Conservation (phyloP, 2,797 vertebrate genomes). For the Chrysocyon brachyurus region DNA sequence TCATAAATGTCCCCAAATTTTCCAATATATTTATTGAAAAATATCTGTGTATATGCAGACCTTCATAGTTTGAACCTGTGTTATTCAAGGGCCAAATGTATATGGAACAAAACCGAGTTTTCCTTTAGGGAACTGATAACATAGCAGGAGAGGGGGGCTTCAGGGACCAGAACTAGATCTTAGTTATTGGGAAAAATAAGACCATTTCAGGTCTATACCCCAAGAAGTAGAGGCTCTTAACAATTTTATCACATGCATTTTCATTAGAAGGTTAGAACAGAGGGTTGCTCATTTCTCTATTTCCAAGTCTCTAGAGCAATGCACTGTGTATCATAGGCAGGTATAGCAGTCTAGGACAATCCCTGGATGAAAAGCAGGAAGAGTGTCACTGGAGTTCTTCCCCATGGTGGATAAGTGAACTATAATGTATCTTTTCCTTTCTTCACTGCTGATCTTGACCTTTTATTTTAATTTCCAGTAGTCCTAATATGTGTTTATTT, state of each 20-base stretch:
- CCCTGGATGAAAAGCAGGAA: neutral
- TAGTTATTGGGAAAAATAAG: constrained; percentile 28
- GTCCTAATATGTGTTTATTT: neutral
- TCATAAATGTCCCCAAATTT: neutral
- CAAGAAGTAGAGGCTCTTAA: neutral
- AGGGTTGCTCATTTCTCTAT: neutral
- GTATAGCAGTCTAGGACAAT: neutral
- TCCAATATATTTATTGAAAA: neutral
- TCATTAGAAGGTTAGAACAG: neutral
- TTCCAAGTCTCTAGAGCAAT: neutral
- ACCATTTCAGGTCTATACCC: neutral
- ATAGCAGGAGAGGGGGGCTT: neutral
- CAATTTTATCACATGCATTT: neutral
- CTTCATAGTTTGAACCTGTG: neutral
- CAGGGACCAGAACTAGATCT: neutral
- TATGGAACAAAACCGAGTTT: neutral
- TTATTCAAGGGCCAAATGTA: neutral
- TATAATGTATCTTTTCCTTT: neutral
- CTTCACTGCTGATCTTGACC: neutral
- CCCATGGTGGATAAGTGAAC: neutral
- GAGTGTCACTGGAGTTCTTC: neutral
- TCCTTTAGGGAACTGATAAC: constrained; percentile 23
- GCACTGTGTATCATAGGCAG: neutral
- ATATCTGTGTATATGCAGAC: neutral
- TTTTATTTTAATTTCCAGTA: constrained; percentile 50